These are phyloP conservation scores for Zootoca vivipara DNA, from an alignment of 2,113 vertebrate genomes.

Conservation along the genomic window DNA sequence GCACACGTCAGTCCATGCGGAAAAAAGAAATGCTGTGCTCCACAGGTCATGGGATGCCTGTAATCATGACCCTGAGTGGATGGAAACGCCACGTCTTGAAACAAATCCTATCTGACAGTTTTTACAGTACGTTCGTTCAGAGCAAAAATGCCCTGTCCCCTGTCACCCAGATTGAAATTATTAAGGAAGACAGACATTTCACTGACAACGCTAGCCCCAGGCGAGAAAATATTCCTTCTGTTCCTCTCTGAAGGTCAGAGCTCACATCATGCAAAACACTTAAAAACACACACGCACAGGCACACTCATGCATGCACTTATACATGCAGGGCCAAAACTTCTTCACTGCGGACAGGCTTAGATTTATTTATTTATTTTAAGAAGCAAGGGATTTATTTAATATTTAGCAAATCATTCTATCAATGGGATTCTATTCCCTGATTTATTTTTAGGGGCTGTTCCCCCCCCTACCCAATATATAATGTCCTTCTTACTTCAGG, in stretches of 20 bases:
- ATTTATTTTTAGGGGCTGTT: neutral
- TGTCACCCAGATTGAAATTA: constrained; percentile 77
- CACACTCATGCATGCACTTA: neutral
- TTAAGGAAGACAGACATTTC: constrained; percentile 74
- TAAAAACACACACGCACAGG: constrained; percentile 38
- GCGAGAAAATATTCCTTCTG: constrained; percentile 74
- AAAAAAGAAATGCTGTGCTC: constrained; percentile 54
- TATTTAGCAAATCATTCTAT: neutral
- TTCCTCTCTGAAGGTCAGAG: constrained; percentile 74
- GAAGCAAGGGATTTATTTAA: neutral
- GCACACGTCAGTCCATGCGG: neutral
- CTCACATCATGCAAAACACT: constrained; percentile 64
- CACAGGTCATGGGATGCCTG: constrained; percentile 63
- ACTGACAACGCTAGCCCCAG: constrained; percentile 64
- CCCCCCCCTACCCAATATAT: neutral
- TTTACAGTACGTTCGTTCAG: constrained; percentile 71
- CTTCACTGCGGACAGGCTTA: neutral
- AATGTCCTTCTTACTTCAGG: neutral
- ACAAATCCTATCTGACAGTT: constrained; percentile 76
- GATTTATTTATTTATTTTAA: neutral
- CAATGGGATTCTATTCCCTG: neutral
- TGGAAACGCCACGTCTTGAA: constrained; percentile 67
- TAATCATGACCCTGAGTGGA: constrained; percentile 58
- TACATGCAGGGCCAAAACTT: constrained; percentile 35
- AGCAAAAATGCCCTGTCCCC: constrained; percentile 72